Evolutionary conservation across 2,113 vertebrate species (phyloP), one percentile per base, ranked within the genome.

Genomic region (Pachyramphus minor): DNA sequence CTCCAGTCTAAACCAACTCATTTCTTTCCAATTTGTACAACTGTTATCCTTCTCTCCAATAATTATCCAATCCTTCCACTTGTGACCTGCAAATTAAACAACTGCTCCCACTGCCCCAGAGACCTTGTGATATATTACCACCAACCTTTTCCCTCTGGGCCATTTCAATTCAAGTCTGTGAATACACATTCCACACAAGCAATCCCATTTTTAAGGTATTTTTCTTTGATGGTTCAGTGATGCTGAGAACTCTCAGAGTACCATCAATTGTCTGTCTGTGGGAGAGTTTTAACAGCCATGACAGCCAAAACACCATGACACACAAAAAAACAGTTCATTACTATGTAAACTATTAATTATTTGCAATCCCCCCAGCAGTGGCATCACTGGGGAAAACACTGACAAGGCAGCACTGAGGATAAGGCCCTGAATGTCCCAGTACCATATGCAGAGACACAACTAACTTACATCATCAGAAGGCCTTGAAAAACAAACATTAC

Each of bases 311-410:
- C n/a, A n/a, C n/a, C n/a, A 39, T 24, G 58, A 87, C 25, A 42
- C 2, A 2, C 9, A 47, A 49, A 56, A 47, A 6, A 0, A 3
- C 39, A 30, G 12, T 15, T 52, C 14, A 31, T 44, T 37, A n/a
- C 12, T 37, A 35, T 2, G 25, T 44, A 86, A 87, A 77, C 8
- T 16, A 31, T 23, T n/a, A 47, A 37, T 30, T 72, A 76, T n/a
- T 41, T 80, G 55, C 41, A 7, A 44, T 55, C 16, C 10, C 20
- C 11, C 19, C 39, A 42, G 35, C 35, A 64, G 28, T 12, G 35
- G 47, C 30, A 50, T 53, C 59, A n/a, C 6, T 58, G n/a, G 16
- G 31, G 28, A 47, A 55, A 91, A 58, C 19, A 44, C 0, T 6
- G 27, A 4, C 75, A 58, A 50, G 28, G 41, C 7, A 88, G 28